These are phyloP conservation scores for Tachina lurida DNA, from an alignment of 2,888 invertebrate species.

Conservation along the genomic window DNA sequence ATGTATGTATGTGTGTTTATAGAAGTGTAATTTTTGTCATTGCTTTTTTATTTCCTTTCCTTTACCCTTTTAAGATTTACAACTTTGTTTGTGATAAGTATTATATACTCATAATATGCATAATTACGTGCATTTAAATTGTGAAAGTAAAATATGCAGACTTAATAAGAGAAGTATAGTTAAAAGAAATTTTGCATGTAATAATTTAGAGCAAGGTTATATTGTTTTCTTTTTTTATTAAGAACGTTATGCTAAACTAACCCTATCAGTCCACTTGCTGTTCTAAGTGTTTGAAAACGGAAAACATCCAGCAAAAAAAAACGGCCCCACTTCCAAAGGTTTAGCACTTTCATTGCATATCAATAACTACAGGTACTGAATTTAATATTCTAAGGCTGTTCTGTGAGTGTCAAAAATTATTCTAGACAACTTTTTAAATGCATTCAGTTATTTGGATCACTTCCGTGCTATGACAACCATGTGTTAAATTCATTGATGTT, in stretches of 20 bases:
- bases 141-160: constrained; percentile 21
- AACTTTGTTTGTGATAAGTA: constrained; percentile 28
- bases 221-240: not conserved
- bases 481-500: too few relatives aligned
- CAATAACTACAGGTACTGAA: too few relatives aligned
- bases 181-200: not conserved
- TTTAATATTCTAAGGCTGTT: too few relatives aligned
- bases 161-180: not conserved
- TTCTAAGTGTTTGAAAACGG: not conserved
- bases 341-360: too few relatives aligned
- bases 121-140: constrained; percentile 62
- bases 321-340: too few relatives aligned
- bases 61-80: constrained; percentile 18
- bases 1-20: too few relatives aligned
- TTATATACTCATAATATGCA: constrained; percentile 56
- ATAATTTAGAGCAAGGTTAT: not conserved
- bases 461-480: too few relatives aligned
- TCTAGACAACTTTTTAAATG: too few relatives aligned
- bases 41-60: not conserved
- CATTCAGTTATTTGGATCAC: too few relatives aligned
- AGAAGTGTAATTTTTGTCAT: not conserved
- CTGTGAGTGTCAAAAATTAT: too few relatives aligned
- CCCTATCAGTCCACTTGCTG: not conserved
- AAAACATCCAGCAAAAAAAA: too few relatives aligned
- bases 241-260: too few relatives aligned